Conservation (phyloP, 2,113 vertebrate species). For the Cephalophus harveyi region DNA sequence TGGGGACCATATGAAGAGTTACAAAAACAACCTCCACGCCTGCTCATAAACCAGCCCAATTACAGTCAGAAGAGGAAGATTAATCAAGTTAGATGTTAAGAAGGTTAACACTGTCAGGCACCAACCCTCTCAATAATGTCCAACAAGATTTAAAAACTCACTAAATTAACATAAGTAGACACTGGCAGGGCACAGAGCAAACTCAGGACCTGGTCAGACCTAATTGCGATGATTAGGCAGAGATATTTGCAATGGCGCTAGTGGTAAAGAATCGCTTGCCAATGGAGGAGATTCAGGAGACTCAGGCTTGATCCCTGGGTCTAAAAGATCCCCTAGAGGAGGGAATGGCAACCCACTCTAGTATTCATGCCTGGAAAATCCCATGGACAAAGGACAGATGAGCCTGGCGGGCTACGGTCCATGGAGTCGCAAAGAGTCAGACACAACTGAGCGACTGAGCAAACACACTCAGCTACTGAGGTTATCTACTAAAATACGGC, state of each 20-base stretch:
- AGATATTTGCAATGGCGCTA: neutral
- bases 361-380: neutral
- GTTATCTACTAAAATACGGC: neutral
- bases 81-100: neutral
- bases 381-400: neutral
- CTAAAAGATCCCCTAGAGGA: neutral
- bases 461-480: neutral
- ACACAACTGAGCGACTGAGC: neutral
- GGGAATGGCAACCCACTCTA: neutral
- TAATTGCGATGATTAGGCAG: too few relatives aligned
- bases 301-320: neutral
- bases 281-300: neutral
- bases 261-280: neutral
- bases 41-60: neutral
- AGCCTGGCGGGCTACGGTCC: neutral
- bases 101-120: neutral
- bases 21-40: too few relatives aligned
- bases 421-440: neutral
- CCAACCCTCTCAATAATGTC: neutral
- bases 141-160: neutral
- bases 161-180: neutral
- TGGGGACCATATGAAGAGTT: neutral
- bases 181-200: neutral
- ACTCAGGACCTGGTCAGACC: neutral
- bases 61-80: neutral